Percentiles rank a stretch among this genome's conserved stretches.
phyloP scores from a whole-genome alignment of 2,888 invertebrate species.

The Apotomis turbidana region DNA sequence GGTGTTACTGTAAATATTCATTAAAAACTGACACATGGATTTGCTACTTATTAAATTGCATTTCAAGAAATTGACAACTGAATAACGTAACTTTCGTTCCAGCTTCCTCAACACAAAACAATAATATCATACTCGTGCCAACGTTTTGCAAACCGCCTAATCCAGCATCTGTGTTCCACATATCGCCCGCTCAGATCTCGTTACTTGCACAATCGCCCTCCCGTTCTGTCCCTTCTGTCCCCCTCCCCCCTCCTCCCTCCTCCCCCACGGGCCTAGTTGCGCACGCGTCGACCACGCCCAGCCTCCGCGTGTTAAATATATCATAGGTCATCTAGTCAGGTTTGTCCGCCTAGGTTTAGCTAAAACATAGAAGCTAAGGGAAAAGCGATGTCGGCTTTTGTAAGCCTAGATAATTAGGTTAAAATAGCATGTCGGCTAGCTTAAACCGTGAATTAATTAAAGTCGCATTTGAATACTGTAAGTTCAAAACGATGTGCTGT shows the following conservation, averaged over 20 bases:
- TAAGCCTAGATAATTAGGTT: constrained; percentile 14
- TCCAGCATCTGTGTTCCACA: constrained; percentile 17
- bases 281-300: constrained; percentile 76
- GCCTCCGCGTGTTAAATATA: constrained; percentile 64
- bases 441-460: neutral
- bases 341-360: constrained; percentile 54
- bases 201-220: constrained; percentile 51
- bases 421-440: neutral
- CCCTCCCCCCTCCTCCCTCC: constrained; percentile 48
- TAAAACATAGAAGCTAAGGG: constrained; percentile 46
- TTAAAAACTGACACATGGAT: no score
- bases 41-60: neutral
- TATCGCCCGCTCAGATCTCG: constrained; percentile 39
- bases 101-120: constrained; percentile 10
- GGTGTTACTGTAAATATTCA: no score
- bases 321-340: constrained; percentile 71
- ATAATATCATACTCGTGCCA: constrained; percentile 15
- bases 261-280: constrained; percentile 60
- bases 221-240: constrained; percentile 66
- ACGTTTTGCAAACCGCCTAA: constrained; percentile 16
- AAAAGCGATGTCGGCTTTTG: constrained; percentile 32
- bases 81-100: constrained; percentile 30
- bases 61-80: constrained; percentile 8
- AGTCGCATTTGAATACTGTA: neutral
- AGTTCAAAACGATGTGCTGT: neutral